Percentiles rank a stretch among this genome's conserved stretches.
These are phyloP conservation scores for Fundulus diaphanus DNA, from an alignment of 2,797 vertebrate species.

Conservation along the genomic window DNA sequence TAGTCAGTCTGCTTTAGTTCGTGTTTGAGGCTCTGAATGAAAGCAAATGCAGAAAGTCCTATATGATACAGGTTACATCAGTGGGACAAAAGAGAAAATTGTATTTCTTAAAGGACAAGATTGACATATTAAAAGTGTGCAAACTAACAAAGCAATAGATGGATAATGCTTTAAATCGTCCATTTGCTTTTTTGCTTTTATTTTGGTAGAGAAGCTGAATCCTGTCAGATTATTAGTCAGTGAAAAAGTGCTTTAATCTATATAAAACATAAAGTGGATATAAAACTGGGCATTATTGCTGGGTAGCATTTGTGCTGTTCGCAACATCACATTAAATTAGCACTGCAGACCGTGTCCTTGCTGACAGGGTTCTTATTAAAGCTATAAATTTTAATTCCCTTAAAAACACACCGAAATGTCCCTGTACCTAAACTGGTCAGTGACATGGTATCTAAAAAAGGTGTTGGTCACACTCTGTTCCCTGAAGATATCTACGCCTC, in stretches of 20 bases:
- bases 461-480: background rate
- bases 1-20: background rate
- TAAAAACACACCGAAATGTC: constrained; percentile 14
- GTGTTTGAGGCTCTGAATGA: background rate
- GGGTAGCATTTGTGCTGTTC: background rate
- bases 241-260: background rate
- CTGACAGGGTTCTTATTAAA: constrained; percentile 38
- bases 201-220: background rate
- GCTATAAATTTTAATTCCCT: constrained; percentile 33
- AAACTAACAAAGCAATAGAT: background rate
- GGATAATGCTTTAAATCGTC: background rate
- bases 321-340: background rate
- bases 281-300: background rate
- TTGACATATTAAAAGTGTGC: background rate
- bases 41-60: background rate
- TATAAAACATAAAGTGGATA: background rate
- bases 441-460: constrained; percentile 2
- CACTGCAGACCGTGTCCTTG: constrained; percentile 9
- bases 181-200: constrained; percentile 6
- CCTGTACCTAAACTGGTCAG: constrained; percentile 2
- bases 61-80: background rate
- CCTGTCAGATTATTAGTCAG: background rate
- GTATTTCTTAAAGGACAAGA: background rate
- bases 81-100: background rate
- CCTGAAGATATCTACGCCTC: background rate